These are phyloP conservation scores for Sparidentex hasta DNA, from an alignment of 2,797 vertebrate species.

Conservation along the genomic window DNA sequence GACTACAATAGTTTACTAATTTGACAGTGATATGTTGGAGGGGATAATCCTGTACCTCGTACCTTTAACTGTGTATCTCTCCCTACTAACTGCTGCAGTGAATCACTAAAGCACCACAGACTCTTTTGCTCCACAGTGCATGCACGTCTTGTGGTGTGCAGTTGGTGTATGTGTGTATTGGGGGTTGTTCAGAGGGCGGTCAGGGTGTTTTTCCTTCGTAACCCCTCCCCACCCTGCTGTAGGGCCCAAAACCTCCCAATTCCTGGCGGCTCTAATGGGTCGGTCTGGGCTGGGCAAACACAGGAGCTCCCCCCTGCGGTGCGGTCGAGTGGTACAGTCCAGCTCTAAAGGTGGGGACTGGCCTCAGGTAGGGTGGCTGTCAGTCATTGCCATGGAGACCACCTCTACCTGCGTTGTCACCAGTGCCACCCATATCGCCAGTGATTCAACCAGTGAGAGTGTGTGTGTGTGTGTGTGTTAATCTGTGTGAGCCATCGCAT, in stretches of 20 bases:
- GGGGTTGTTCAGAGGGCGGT: slow-evolving; percentile 60
- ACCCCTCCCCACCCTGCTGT: slow-evolving; percentile 77
- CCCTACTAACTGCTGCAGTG: slow-evolving; percentile 46
- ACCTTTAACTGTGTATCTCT: slow-evolving; percentile 66
- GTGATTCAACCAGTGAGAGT: slow-evolving; percentile 49
- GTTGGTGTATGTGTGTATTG: slow-evolving; percentile 43
- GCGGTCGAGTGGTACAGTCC: slow-evolving; percentile 83
- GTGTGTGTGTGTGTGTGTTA: slow-evolving; percentile 28
- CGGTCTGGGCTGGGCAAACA: slow-evolving; percentile 86
- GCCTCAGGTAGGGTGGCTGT: slow-evolving; percentile 87
- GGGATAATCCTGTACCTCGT: slow-evolving; percentile 48
- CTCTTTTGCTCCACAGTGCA: slow-evolving; percentile 51
- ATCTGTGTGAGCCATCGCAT: slow-evolving; percentile 73
- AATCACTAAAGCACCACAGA: slow-evolving; percentile 35
- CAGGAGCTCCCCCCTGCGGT: slow-evolving; percentile 86
- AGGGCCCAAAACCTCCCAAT: slow-evolving; percentile 84
- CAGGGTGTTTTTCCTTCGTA: slow-evolving; percentile 73
- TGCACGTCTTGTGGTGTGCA: slow-evolving; percentile 50
- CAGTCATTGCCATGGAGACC: slow-evolving; percentile 85
- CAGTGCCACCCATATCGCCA: slow-evolving; percentile 68
- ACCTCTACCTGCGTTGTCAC: slow-evolving; percentile 77
- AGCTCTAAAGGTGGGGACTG: slow-evolving; percentile 89
- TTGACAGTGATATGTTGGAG: slow-evolving; percentile 26
- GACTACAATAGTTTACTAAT: slow-evolving; percentile 2
- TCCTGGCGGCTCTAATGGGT: slow-evolving; percentile 88